These are phyloP conservation scores for Ectobius pallidus DNA, from an alignment of 2,888 invertebrate genomes.

Conservation along the genomic window DNA sequence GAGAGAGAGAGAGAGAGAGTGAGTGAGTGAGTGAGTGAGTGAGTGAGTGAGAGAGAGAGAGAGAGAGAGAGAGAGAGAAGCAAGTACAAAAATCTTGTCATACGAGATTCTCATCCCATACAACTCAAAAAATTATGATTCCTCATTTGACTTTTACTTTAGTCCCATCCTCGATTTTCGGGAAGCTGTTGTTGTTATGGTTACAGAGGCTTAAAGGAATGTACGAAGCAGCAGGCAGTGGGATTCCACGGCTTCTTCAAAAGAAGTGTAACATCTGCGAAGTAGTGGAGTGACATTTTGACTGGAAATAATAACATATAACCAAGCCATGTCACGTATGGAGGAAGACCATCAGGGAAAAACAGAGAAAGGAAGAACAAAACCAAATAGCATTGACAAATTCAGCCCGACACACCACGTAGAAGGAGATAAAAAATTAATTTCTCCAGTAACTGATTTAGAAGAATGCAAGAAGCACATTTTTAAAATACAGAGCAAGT, in stretches of 20 bases:
- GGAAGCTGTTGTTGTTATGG: slow-evolving; percentile 10
- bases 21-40: no score
- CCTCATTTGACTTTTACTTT: slow-evolving; percentile 12
- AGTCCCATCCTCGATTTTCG: background rate
- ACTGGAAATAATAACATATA: slow-evolving; percentile 18
- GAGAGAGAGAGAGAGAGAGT: no score
- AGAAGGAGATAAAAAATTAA: slow-evolving; percentile 2
- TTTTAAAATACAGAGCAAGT: background rate
- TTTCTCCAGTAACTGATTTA: slow-evolving; percentile 9
- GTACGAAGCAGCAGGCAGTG: slow-evolving; percentile 10
- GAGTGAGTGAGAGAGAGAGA: no score
- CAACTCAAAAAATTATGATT: background rate
- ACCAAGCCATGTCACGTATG: background rate
- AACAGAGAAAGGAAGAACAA: background rate
- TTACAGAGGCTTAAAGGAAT: background rate
- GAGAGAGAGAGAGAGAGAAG: no score
- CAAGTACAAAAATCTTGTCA: slow-evolving; percentile 7
- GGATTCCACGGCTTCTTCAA: slow-evolving; percentile 22
- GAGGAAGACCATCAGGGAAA: background rate
- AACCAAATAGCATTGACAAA: slow-evolving; percentile 13
- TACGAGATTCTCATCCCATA: slow-evolving; percentile 12
- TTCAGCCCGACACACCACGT: slow-evolving; percentile 17
- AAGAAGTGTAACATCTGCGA: slow-evolving; percentile 13
- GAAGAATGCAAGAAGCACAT: background rate
- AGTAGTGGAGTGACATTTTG: slow-evolving; percentile 26